These are phyloP conservation scores for Choloepus hoffmanni DNA, from an alignment of 2,113 vertebrate genomes.

Conservation along the genomic window DNA sequence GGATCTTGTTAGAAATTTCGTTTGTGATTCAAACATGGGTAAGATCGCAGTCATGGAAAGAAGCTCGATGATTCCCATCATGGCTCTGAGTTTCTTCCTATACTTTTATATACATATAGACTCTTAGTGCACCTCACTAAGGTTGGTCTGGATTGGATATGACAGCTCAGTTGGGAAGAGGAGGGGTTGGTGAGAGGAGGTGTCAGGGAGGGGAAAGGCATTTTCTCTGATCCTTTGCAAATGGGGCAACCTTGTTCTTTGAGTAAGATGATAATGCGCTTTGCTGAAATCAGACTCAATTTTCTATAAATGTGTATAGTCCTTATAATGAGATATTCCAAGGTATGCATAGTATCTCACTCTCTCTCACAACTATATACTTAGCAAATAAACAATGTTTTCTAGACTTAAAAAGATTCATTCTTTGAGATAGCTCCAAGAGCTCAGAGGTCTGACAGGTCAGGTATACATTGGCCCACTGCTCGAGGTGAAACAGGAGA, in stretches of 20 bases:
- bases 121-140: not conserved
- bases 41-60: slow-evolving; percentile 68
- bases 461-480: not conserved
- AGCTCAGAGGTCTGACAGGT: slow-evolving; percentile 3
- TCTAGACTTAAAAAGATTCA: slow-evolving; percentile 48
- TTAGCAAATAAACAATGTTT: slow-evolving; percentile 64
- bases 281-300: slow-evolving; percentile 26
- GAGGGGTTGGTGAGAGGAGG: not conserved
- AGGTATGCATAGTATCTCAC: slow-evolving; percentile 62
- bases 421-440: slow-evolving; percentile 47
- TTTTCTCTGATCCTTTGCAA: slow-evolving; percentile 65
- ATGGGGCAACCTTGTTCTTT: not conserved
- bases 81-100: not conserved
- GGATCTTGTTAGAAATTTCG: slow-evolving; percentile 79
- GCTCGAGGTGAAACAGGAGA: not conserved
- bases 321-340: slow-evolving; percentile 70
- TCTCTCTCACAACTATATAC: slow-evolving; percentile 56
- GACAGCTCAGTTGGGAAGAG: not conserved
- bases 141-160: slow-evolving; percentile 29
- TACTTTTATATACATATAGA: slow-evolving; percentile 62
- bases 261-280: not conserved
- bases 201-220: not conserved
- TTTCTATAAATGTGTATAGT: slow-evolving; percentile 66
- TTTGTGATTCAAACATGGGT: slow-evolving; percentile 76
- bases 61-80: slow-evolving; percentile 53